phyloP scores from a whole-genome alignment of 2,888 invertebrate species.

The Bimastos eiseni region DNA sequence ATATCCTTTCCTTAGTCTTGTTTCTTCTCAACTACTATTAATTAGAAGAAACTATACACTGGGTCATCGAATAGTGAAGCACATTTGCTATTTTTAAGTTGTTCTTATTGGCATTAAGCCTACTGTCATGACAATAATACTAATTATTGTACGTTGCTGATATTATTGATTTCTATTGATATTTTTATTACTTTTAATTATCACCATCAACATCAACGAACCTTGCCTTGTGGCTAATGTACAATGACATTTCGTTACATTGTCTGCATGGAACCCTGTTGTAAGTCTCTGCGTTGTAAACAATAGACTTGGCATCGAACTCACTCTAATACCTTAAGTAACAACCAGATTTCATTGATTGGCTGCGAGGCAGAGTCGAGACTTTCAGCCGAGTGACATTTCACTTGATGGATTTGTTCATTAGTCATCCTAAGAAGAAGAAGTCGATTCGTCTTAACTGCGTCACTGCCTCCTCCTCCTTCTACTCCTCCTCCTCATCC shows the following conservation, averaged over 20 bases:
- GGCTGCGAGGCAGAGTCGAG: not conserved
- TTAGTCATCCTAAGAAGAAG: not conserved
- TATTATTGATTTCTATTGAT: not conserved
- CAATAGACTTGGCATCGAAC: not conserved
- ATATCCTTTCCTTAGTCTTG: too few species aligned
- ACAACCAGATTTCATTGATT: slow-evolving; percentile 13
- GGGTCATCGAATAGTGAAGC: too few species aligned
- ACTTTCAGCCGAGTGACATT: not conserved
- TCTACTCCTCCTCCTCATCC: too few species aligned
- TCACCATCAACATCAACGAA: not conserved
- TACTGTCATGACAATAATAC: too few species aligned
- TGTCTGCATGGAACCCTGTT: not conserved
- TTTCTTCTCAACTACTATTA: too few species aligned
- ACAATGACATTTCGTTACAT: not conserved
- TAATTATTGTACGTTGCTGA: too few species aligned
- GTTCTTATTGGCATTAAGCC: too few species aligned
- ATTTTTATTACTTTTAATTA: not conserved
- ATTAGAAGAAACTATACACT: too few species aligned
- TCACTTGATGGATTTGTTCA: not conserved
- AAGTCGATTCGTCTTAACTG: not conserved
- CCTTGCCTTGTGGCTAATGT: too few species aligned
- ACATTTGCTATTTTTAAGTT: too few species aligned
- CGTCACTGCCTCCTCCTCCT: not conserved
- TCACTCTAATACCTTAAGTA: not conserved
- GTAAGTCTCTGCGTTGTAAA: not conserved